A percentile compares a stretch with the other conserved stretches of the same genome.
Conservation (phyloP, 1,140 invertebrate genomes). For the Microvelia longipes region DNA sequence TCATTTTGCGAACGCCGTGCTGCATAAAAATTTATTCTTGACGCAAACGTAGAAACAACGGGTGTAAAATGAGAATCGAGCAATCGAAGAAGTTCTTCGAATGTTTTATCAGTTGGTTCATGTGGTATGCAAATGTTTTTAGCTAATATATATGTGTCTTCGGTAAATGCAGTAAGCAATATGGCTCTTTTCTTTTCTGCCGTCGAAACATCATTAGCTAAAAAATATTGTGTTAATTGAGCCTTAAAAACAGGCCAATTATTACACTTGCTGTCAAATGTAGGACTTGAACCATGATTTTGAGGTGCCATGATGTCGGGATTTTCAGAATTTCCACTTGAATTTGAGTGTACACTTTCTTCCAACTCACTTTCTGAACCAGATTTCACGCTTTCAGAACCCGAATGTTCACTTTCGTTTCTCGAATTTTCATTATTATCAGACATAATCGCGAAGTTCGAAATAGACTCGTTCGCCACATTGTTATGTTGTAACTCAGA, state of each 20-base stretch:
- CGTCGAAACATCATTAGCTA: neutral
- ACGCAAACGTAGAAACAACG: neutral
- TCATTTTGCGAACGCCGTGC: neutral
- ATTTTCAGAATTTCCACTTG: too few species aligned
- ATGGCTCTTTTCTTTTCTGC: neutral
- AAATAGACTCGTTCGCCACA: too few species aligned
- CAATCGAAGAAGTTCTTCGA: neutral
- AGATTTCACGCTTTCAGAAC: too few species aligned
- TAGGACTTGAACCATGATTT: neutral
- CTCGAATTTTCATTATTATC: too few species aligned
- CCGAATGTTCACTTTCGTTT: too few species aligned
- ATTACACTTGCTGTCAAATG: neutral
- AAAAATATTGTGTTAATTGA: neutral
- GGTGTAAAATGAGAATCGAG: neutral
- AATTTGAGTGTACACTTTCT: too few species aligned
- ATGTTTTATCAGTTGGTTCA: neutral
- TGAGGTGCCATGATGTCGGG: too few species aligned
- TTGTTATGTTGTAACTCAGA: too few species aligned
- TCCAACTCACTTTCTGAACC: too few species aligned
- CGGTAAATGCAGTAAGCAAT: neutral
- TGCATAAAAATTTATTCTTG: neutral
- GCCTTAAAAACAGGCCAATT: neutral
- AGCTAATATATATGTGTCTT: neutral
- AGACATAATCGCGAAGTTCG: too few species aligned
- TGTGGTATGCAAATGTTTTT: neutral